Conservation (phyloP, 2,797 vertebrate species). For the Coilia nasus region DNA sequence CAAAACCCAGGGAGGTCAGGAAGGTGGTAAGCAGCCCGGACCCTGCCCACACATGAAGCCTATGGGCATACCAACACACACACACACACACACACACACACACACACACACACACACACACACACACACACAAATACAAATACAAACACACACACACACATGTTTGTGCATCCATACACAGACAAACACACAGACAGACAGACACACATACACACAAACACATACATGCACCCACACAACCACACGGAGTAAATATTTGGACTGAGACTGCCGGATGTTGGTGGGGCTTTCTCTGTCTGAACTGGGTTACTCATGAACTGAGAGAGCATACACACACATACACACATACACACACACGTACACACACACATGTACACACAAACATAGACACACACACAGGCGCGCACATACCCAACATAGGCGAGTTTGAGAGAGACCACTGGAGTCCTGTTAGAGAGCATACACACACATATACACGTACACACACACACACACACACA, state of each 20-base stretch:
- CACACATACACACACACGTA: constrained; percentile 30
- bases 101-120: constrained; percentile 46
- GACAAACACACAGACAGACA: constrained; percentile 22
- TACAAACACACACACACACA: constrained; percentile 44
- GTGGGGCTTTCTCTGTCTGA: constrained; percentile 65
- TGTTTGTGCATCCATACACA: constrained; percentile 23
- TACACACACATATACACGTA: constrained; percentile 14
- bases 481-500: constrained; percentile 23
- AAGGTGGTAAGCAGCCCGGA: constrained; percentile 61
- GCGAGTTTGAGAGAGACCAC: constrained; percentile 25
- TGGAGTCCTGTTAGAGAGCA: constrained; percentile 52
- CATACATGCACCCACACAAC: constrained; percentile 37
- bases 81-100: constrained; percentile 39
- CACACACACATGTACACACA: constrained; percentile 25
- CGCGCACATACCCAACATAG: constrained; percentile 21
- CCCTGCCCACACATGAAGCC: constrained; percentile 73
- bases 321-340: background rate
- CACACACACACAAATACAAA: constrained; percentile 42
- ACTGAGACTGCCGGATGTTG: constrained; percentile 66
- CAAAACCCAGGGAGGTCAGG: constrained; percentile 54
- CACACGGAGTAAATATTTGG: constrained; percentile 73
- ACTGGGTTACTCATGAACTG: constrained; percentile 40
- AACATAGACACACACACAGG: constrained; percentile 22
- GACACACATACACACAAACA: constrained; percentile 44
- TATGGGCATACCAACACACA: constrained; percentile 56